These are phyloP conservation scores for Drosophila cognata DNA, from an alignment of 2,888 invertebrate species.

Conservation along the genomic window DNA sequence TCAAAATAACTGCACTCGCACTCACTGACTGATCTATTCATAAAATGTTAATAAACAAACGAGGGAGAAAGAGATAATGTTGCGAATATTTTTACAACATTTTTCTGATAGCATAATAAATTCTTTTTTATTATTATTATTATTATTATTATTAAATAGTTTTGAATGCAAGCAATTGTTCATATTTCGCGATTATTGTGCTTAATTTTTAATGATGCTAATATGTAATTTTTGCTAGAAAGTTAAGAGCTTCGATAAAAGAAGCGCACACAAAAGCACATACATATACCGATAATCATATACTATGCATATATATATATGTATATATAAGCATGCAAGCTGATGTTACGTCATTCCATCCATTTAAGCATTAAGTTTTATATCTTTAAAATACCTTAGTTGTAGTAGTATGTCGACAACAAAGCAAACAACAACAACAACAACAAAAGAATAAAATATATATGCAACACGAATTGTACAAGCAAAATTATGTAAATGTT, in stretches of 20 bases:
- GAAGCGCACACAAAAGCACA: background rate
- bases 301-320: background rate
- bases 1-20: constrained; percentile 6
- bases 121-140: background rate
- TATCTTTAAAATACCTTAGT: constrained; percentile 9
- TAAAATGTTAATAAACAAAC: constrained; percentile 8
- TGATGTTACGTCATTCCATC: constrained; percentile 68
- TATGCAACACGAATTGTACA: constrained; percentile 9
- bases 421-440: constrained; percentile 12
- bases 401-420: constrained; percentile 22
- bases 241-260: background rate
- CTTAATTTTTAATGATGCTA: background rate
- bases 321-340: constrained; percentile 16
- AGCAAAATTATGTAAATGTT: constrained; percentile 37
- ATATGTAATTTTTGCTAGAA: constrained; percentile 1
- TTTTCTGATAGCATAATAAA: constrained; percentile 22
- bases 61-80: background rate
- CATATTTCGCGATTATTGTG: constrained; percentile 10
- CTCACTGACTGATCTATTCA: constrained; percentile 56
- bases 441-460: constrained; percentile 13
- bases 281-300: background rate
- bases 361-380: constrained; percentile 58
- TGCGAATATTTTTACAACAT: constrained; percentile 19
- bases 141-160: constrained; percentile 2
- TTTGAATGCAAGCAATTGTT: constrained; percentile 10